Evolutionary conservation across 2,113 vertebrate genomes (phyloP).

Genomic region (Nasalis larvatus): DNA sequence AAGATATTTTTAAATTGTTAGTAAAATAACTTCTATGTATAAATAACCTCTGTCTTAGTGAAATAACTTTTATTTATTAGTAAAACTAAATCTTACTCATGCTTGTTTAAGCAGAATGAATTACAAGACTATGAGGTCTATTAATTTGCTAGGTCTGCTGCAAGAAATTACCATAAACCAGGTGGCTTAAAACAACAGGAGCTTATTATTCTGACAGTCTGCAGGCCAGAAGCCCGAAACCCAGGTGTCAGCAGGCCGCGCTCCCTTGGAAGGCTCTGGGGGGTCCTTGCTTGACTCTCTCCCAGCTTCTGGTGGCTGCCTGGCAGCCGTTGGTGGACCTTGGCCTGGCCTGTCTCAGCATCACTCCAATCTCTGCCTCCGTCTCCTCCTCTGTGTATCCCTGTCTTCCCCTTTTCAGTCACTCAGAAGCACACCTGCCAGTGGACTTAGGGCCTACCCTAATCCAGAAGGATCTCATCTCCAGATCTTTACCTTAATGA

Average conservation of each 20-base stretch:
- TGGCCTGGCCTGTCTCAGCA: background rate
- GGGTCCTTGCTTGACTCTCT: background rate
- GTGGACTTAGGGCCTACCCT: background rate
- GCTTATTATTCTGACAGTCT: background rate
- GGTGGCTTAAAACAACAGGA: background rate
- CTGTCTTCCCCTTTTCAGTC: background rate
- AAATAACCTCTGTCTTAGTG: background rate
- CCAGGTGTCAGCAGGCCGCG: accelerated
- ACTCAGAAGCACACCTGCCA: background rate
- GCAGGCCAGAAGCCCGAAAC: background rate
- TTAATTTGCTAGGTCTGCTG: background rate
- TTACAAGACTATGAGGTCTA: background rate
- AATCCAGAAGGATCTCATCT: background rate
- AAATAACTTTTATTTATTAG: background rate
- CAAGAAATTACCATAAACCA: background rate
- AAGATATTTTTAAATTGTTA: background rate
- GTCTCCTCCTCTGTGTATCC: background rate
- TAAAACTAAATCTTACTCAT: background rate
- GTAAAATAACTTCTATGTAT: background rate
- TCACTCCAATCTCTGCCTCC: background rate
- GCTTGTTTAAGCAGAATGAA: background rate
- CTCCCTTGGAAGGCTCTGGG: background rate
- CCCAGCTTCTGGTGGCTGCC: accelerated
- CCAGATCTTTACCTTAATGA: background rate
- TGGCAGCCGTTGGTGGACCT: accelerated